Evolutionary conservation across 1,140 invertebrate genomes (phyloP).

Genomic region (Homarus americanus): DNA sequence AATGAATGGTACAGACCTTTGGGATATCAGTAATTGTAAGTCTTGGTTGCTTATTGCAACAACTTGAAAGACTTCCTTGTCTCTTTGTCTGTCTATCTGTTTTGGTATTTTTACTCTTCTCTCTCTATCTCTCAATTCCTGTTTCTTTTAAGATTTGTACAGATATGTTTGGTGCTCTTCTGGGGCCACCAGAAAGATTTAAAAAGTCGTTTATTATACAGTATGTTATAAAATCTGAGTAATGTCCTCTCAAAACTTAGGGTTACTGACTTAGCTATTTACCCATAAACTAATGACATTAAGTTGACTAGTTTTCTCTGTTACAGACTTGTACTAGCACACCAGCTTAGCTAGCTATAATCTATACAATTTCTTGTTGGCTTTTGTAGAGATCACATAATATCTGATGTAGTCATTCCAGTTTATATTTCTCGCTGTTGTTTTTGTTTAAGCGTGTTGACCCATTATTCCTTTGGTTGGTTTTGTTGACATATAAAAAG

Average conservation of each 20-base stretch:
- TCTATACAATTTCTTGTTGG: neutral
- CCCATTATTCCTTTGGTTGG: neutral
- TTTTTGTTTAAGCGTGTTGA: neutral
- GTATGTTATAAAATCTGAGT: neutral
- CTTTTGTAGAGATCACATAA: neutral
- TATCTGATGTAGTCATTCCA: conserved; percentile 18
- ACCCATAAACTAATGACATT: neutral
- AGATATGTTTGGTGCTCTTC: neutral
- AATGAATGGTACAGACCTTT: neutral
- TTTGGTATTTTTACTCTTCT: neutral
- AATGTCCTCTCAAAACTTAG: neutral
- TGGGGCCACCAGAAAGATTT: neutral
- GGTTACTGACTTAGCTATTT: neutral
- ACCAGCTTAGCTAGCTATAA: neutral
- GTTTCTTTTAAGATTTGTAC: neutral
- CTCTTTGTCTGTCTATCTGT: neutral
- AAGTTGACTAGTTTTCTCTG: neutral
- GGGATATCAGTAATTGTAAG: neutral
- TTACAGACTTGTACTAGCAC: neutral
- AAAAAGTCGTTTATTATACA: neutral
- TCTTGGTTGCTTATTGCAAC: neutral
- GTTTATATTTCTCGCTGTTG: neutral
- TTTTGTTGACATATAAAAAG: neutral
- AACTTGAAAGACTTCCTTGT: neutral
- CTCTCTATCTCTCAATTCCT: neutral